A percentile compares a stretch with the other conserved stretches of the same genome.
phyloP scores from a whole-genome alignment of 23 tunicate species.

The Diplosoma virens region DNA sequence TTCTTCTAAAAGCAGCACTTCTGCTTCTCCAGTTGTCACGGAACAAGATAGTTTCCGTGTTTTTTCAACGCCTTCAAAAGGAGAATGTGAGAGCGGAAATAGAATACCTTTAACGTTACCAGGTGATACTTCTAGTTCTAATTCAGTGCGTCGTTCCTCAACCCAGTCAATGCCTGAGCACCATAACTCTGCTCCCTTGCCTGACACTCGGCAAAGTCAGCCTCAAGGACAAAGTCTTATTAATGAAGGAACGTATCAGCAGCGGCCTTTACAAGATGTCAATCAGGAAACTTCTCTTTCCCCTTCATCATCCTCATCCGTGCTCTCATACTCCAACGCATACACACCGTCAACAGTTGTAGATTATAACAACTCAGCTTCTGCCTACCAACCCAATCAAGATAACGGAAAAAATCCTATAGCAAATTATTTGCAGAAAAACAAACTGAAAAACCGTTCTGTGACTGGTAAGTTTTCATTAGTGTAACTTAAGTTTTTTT shows the following conservation, averaged over 20 bases:
- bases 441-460: conserved; percentile 57
- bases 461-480: conserved; percentile 53
- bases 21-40: neutral
- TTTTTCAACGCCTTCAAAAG: conserved; percentile 72
- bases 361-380: conserved; percentile 49
- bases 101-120: conserved; percentile 48
- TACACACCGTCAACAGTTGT: conserved; percentile 53
- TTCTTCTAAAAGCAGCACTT: neutral
- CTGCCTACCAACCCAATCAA: conserved; percentile 36
- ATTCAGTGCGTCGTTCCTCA: conserved; percentile 30
- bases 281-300: neutral
- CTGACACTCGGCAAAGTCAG: conserved; percentile 23
- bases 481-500: neutral
- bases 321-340: conserved; percentile 57
- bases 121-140: conserved; percentile 36
- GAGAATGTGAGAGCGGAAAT: conserved; percentile 31
- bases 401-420: conserved; percentile 43
- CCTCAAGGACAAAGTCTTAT: neutral
- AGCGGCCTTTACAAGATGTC: neutral
- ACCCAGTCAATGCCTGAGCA: conserved; percentile 42
- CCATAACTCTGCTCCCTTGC: neutral
- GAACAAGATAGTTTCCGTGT: conserved; percentile 36
- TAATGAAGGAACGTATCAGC: conserved; percentile 20
- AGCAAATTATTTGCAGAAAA: conserved; percentile 40
- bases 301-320: conserved; percentile 23